These are phyloP conservation scores for Cydia splendana DNA, from an alignment of 1,140 invertebrate species.

Conservation along the genomic window DNA sequence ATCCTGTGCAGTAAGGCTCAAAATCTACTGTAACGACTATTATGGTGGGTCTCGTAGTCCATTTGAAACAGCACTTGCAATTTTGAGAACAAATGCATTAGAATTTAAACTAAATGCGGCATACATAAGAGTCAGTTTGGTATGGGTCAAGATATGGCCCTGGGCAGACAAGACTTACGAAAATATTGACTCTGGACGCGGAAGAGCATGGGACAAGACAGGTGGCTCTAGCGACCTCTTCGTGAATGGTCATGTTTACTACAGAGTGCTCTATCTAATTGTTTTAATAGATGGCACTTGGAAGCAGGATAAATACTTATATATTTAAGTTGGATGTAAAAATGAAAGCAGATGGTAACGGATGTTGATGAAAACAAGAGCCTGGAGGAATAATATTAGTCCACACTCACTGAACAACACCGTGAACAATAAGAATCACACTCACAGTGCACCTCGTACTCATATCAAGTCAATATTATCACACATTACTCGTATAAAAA, in stretches of 20 bases:
- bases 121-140: neutral
- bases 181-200: slow-evolving; percentile 12
- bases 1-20: neutral
- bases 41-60: neutral
- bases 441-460: too few relatives aligned
- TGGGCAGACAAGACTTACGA: neutral
- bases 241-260: neutral
- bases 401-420: too few relatives aligned
- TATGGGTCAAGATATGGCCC: neutral
- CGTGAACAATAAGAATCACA: too few relatives aligned
- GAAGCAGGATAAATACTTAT: neutral
- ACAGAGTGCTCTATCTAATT: neutral
- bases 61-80: slow-evolving; percentile 20
- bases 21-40: neutral
- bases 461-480: too few relatives aligned
- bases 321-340: neutral
- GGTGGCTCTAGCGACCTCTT: neutral
- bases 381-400: too few relatives aligned
- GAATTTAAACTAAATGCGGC: neutral
- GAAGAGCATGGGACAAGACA: slow-evolving; percentile 29
- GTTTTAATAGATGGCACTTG: neutral
- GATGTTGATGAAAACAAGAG: neutral
- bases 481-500: too few relatives aligned
- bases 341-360: neutral
- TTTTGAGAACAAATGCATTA: neutral